These are phyloP conservation scores for Nematopogon swammerdamellus DNA, from an alignment of 2,888 invertebrate genomes.

Conservation along the genomic window DNA sequence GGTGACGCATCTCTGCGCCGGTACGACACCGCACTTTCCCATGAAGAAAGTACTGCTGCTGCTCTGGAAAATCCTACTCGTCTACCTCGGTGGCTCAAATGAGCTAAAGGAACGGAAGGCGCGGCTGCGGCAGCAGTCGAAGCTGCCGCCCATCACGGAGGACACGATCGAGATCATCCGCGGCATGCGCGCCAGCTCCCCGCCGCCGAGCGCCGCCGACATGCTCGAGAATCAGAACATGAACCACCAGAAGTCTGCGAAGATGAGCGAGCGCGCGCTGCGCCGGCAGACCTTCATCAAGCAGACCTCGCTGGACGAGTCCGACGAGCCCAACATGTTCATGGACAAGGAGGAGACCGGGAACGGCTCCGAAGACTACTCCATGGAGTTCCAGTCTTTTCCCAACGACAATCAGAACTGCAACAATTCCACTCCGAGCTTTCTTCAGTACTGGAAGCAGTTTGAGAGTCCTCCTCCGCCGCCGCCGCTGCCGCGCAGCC, in stretches of 20 bases:
- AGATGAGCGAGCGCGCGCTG: conserved; percentile 61
- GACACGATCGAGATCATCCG: conserved; percentile 94
- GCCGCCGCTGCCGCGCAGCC: conserved; percentile 53
- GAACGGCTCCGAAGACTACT: conserved; percentile 59
- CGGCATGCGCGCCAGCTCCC: conserved; percentile 92
- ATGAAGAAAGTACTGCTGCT: conserved; percentile 96
- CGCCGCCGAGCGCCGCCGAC: conserved; percentile 90
- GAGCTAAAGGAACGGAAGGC: conserved; percentile 76
- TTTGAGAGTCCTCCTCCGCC: conserved; percentile 48
- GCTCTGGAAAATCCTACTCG: conserved; percentile 92
- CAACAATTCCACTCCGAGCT: conserved; percentile 32
- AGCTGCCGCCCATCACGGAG: conserved; percentile 76
- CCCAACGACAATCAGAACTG: conserved; percentile 27
- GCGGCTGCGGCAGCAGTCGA: conserved; percentile 64
- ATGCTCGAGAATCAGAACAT: conserved; percentile 83
- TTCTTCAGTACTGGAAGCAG: conserved; percentile 42
- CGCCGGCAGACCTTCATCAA: conserved; percentile 81
- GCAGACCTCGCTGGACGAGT: conserved; percentile 88
- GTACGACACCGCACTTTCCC: conserved; percentile 94
- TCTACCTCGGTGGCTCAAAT: conserved; percentile 89
- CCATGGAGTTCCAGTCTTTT: conserved; percentile 58
- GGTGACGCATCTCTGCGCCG: conserved; percentile 96
- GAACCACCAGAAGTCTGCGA: conserved; percentile 53
- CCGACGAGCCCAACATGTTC: conserved; percentile 64
- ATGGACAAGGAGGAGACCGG: conserved; percentile 68